A percentile compares a stretch with the other conserved stretches of the same genome.
These are phyloP conservation scores for Dinoponera quadriceps DNA, from an alignment of 1,140 invertebrate species.

Conservation along the genomic window DNA sequence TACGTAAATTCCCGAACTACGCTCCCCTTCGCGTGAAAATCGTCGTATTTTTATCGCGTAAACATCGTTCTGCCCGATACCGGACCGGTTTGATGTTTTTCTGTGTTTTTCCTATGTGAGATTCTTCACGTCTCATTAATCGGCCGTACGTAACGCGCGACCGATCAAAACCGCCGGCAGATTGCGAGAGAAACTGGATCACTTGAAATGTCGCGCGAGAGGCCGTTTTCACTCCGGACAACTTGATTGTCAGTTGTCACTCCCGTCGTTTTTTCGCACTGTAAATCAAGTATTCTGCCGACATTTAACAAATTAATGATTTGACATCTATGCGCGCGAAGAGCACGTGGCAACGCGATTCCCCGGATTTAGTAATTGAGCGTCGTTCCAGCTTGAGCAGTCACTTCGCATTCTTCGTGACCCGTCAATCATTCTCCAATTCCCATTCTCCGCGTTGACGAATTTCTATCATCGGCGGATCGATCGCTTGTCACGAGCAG, in stretches of 20 bases:
- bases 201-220: neutral
- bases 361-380: too few species aligned
- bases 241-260: too few species aligned
- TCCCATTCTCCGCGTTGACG: neutral
- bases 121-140: constrained; percentile 34
- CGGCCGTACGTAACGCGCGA: neutral
- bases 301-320: too few species aligned
- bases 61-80: neutral
- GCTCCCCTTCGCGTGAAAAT: constrained; percentile 3
- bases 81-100: too few species aligned
- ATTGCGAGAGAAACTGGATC: neutral
- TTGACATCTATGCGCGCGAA: too few species aligned
- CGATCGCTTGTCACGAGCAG: neutral
- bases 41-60: constrained; percentile 1
- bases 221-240: neutral
- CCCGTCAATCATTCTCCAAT: neutral
- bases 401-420: too few species aligned
- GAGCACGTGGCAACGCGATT: too few species aligned
- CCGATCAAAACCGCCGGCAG: neutral
- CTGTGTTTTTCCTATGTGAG: constrained; percentile 12
- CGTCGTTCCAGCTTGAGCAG: too few species aligned
- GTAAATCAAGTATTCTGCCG: too few species aligned
- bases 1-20: neutral
- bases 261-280: too few species aligned
- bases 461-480: neutral